Conservation (phyloP, 2,113 vertebrate species). For the Rallus limicola region DNA sequence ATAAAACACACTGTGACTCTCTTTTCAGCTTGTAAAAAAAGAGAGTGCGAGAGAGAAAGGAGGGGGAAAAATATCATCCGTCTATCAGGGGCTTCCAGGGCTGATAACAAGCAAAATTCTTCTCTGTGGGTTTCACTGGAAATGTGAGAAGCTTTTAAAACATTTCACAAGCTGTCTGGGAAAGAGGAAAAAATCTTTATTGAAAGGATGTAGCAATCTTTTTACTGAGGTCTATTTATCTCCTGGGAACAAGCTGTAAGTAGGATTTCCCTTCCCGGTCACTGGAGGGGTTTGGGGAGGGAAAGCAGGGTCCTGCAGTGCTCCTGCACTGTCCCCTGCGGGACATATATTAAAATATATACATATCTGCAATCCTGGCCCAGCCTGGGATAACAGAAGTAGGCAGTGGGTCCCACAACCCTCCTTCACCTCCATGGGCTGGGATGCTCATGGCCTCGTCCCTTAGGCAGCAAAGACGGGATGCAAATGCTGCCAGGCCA, state of each 20-base stretch:
- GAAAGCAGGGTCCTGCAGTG: background rate
- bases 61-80: slow-evolving; percentile 75
- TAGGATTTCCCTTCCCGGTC: slow-evolving; percentile 72
- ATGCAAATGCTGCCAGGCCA: background rate
- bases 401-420: background rate
- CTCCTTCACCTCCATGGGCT: fast-evolving
- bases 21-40: slow-evolving; percentile 80
- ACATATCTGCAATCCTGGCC: background rate
- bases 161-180: slow-evolving; percentile 85
- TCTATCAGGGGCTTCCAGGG: slow-evolving; percentile 82
- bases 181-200: slow-evolving; percentile 83
- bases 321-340: background rate
- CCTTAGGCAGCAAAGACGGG: background rate
- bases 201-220: slow-evolving; percentile 84
- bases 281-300: background rate
- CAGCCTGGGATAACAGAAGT: background rate
- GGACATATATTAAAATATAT: background rate
- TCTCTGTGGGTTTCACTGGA: slow-evolving; percentile 80
- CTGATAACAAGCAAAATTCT: slow-evolving; percentile 85
- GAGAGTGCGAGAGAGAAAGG: slow-evolving; percentile 45
- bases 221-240: slow-evolving; percentile 82
- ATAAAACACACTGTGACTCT: slow-evolving; percentile 84
- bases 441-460: fast-evolving
- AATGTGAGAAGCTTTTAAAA: slow-evolving; percentile 85
- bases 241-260: slow-evolving; percentile 75